Base-by-base conservation (phyloP, 92 coral and sea anemone species). In the Parazoanthus atlanticus region DNA sequence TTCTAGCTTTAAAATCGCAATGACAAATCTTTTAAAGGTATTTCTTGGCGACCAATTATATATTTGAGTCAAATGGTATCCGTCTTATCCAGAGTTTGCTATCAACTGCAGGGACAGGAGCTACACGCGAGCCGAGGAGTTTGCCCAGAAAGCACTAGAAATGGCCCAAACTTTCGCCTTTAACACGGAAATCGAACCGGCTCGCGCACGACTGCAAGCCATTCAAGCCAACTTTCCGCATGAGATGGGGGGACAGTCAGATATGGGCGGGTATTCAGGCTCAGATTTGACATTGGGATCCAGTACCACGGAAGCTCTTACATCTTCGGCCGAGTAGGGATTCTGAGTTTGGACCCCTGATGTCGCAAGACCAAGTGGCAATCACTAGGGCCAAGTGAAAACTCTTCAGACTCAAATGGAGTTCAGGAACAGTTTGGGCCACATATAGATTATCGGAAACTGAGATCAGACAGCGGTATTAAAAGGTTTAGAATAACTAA, bases 111-210 rank as follows among this genome's bases (percentile, higher is more conserved):
- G 85, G 13, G 6, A 23, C 30, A 12, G 70, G 31, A 91, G 87
- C 75, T 94, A 33, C 74, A 29, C 76, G 17, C 86, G 86, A 21
- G 94, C 96, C 26, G 86, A 81, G 64, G 93, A 78, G 52, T 89
- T 52, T n/a, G 96, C 94, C 49, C 75, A 15, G 31, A 69, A 47
- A 64, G 96, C 94, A 13, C 80, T 87, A 28, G 81, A 81, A 5
- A 88, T 90, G 91, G 91, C 96, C 0, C 13, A n/a, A 25, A 54
- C 13, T 25, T 74, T 79, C 32, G 91, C 90, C 69, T 94, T 94
- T 85, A 90, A 90, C 81, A 94, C 94, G 9, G 96, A 94, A 69
- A 94, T 88, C 10, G 65, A 78, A 25, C 96, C 91, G 26, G 96
- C 96, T 12, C 88, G 84, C 74, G 94, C 82, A 7, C 92, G 96